Evolutionary conservation across 2,888 invertebrate species (phyloP), one percentile per base, ranked within the genome.

Genomic region (Rhagonycha fulva): DNA sequence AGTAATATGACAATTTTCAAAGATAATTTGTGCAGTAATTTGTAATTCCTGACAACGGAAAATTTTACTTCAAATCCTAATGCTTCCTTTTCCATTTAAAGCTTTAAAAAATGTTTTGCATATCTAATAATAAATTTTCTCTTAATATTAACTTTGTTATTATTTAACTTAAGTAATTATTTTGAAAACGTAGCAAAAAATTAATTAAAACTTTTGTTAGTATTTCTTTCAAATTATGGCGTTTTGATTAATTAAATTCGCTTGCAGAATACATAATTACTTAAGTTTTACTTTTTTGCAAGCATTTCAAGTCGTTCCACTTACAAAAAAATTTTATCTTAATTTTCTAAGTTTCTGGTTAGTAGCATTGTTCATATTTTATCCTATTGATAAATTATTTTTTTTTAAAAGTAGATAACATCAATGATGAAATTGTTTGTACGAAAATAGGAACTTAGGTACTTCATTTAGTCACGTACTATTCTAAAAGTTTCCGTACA

Each of bases 1-100:
- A 74, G 70, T 74, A 74, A 74, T 74, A 74, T 74, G 74, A 74
- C 74, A 63, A 74, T 68, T 74, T 60, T 74, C 63, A 60, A 69
- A 74, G 74, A 74, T 74, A 74, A 71, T 74, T 74, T 71, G 70
- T 71, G 70, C 67, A 24, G 70, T 68, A 70, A 74, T 74, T 74
- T 74, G 74, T 74, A 74, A 62, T 60, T 66, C 30, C 66, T 71
- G 74, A 70, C 74, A 61, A 12, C 28, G n/a, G 47, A 47, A 47
- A 47, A 47, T 47, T 47, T n/a, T 47, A 47, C 47, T n/a, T n/a
- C 12, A n/a, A 47, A n/a, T 47, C 47, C 47, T 32, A 32, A 32
- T 32, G 9, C 9, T 47, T 47, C 47, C 7, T 7, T n/a, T 47
- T 47, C 47, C 47, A 12, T 47, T 47, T 47, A n/a, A 47, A n/a